Conservation (phyloP, 2,797 vertebrate species). For the Tenualosa ilisha region DNA sequence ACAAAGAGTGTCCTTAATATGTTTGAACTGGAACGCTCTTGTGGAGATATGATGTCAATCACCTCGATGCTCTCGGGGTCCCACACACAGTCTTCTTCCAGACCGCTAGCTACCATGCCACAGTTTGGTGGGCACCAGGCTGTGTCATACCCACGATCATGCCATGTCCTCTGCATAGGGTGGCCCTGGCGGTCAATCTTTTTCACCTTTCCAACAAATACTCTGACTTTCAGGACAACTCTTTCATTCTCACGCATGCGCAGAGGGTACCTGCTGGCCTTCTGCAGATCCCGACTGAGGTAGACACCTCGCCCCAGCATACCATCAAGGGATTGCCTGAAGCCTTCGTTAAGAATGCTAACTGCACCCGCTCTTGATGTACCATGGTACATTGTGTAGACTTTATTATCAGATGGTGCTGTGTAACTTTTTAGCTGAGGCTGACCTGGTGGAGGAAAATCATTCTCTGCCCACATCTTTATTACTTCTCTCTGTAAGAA, state of each 20-base stretch:
- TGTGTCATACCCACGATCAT: conserved; percentile 44
- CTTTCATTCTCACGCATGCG: fast-evolving
- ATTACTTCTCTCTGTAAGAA: too few relatives aligned
- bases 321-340: too few relatives aligned
- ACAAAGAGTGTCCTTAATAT: too few relatives aligned
- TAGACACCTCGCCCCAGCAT: conserved; percentile 59
- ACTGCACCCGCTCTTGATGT: too few relatives aligned
- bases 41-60: too few relatives aligned
- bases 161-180: conserved; percentile 59
- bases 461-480: too few relatives aligned
- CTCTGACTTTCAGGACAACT: conserved; percentile 57
- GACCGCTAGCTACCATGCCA: conserved; percentile 49
- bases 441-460: too few relatives aligned
- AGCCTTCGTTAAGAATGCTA: too few relatives aligned
- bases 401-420: too few relatives aligned
- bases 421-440: too few relatives aligned
- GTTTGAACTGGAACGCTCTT: too few relatives aligned
- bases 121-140: conserved; percentile 69
- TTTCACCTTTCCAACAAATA: conserved; percentile 65
- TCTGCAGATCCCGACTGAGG: conserved; percentile 68
- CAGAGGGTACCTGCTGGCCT: conserved; percentile 64
- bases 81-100: conserved; percentile 71
- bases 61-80: background rate
- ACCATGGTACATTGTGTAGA: too few relatives aligned
- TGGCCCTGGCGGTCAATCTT: conserved; percentile 49